These are phyloP conservation scores for Ormyrus pomaceus DNA, from an alignment of 2,888 invertebrate species.

Conservation along the genomic window DNA sequence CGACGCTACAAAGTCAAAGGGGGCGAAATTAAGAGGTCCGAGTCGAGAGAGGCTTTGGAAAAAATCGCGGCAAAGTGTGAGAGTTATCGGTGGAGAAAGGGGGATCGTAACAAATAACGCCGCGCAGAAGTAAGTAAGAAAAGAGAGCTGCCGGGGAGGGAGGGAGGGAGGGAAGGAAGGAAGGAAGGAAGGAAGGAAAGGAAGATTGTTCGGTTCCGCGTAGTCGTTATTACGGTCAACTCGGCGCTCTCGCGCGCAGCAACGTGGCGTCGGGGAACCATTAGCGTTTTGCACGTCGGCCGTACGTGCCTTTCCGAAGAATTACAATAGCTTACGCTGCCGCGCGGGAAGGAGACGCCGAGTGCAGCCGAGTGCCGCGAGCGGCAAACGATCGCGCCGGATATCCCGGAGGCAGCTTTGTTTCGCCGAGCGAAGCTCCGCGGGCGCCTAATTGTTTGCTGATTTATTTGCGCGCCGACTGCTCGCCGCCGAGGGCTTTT, in stretches of 20 bases:
- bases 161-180: constrained; percentile 42
- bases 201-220: constrained; percentile 59
- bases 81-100: too few relatives aligned
- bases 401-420: constrained; percentile 52
- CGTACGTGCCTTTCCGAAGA: constrained; percentile 65
- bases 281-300: constrained; percentile 63
- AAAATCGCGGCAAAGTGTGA: too few relatives aligned
- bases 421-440: constrained; percentile 15
- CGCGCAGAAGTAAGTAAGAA: too few relatives aligned
- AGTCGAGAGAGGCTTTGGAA: too few relatives aligned
- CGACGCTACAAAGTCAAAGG: background rate
- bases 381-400: constrained; percentile 14
- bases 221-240: constrained; percentile 59
- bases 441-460: constrained; percentile 23
- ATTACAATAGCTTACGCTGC: constrained; percentile 58
- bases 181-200: constrained; percentile 58
- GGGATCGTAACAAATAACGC: too few relatives aligned
- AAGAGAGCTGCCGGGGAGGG: too few relatives aligned
- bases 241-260: constrained; percentile 40
- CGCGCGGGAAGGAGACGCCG: constrained; percentile 20
- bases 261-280: constrained; percentile 47
- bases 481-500: too few relatives aligned
- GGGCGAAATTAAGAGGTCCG: constrained; percentile 33
- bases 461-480: constrained; percentile 23
- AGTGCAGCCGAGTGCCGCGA: background rate